A percentile compares a stretch with the other conserved stretches of the same genome.
These are phyloP conservation scores for Drosophila leonis DNA, from an alignment of 2,888 invertebrate species.

Conservation along the genomic window DNA sequence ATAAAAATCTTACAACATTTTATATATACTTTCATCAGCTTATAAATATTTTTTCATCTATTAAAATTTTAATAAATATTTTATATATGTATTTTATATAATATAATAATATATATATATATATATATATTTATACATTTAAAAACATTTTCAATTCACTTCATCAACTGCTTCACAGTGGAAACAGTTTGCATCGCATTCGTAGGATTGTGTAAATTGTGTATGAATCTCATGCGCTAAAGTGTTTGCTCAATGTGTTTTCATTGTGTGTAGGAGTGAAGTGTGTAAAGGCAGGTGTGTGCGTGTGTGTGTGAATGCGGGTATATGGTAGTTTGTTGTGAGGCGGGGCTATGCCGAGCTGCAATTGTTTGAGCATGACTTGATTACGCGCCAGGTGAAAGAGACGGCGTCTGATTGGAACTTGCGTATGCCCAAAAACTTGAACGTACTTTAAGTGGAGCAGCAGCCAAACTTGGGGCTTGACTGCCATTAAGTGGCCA, in stretches of 20 bases:
- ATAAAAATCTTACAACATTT: no score
- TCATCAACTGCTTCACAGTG: constrained; percentile 10
- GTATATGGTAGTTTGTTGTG: constrained; percentile 1
- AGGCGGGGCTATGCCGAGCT: constrained; percentile 15
- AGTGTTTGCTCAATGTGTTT: constrained; percentile 58
- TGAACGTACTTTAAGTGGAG: constrained; percentile 33
- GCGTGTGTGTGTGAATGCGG: constrained; percentile 8
- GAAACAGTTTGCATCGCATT: constrained; percentile 16
- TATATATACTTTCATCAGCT: no score
- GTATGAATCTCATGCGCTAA: constrained; percentile 52
- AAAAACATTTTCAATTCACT: neutral
- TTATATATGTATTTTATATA: no score
- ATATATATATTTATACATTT: neutral
- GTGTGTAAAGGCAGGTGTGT: constrained; percentile 1
- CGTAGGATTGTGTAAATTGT: constrained; percentile 37
- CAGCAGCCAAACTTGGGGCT: constrained; percentile 10
- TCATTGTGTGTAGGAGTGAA: constrained; percentile 24
- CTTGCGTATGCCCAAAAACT: constrained; percentile 21
- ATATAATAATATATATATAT: no score
- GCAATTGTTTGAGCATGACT: constrained; percentile 55
- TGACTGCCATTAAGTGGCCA: constrained; percentile 54
- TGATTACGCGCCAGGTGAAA: constrained; percentile 53
- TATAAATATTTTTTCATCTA: no score
- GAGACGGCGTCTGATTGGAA: constrained; percentile 36
- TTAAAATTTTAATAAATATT: no score